phyloP scores from a whole-genome alignment of 2,797 vertebrate genomes.

The Chaenodraco wilsoni region DNA sequence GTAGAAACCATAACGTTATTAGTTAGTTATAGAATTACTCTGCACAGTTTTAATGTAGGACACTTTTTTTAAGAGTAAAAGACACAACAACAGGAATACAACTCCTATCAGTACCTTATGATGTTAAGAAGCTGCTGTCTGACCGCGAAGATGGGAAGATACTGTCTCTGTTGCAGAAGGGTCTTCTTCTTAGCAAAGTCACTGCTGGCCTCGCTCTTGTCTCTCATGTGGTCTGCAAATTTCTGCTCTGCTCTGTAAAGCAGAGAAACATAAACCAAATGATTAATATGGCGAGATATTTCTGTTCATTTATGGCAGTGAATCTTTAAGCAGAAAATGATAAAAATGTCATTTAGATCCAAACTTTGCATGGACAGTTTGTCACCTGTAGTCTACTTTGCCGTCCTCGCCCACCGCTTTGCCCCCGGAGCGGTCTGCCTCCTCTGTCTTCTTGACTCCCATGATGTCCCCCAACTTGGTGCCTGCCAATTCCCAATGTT shows the following conservation, averaged over 20 bases:
- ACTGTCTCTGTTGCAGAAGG: conserved; percentile 95
- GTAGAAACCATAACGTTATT: conserved; percentile 4
- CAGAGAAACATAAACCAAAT: conserved; percentile 1
- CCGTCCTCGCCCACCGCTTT: conserved; percentile 91
- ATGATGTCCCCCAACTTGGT: conserved; percentile 98
- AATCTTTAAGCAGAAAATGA: background rate
- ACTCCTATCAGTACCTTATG: conserved; percentile 85
- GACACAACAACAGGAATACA: background rate
- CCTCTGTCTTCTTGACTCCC: conserved; percentile 96
- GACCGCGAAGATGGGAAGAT: conserved; percentile 96
- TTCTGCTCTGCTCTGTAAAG: conserved; percentile 92
- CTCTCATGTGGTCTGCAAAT: conserved; percentile 98
- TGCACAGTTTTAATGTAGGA: conserved; percentile 4
- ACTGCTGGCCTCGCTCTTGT: conserved; percentile 94
- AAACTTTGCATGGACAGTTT: background rate
- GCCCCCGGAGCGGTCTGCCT: conserved; percentile 77
- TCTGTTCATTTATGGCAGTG: background rate
- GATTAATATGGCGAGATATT: background rate
- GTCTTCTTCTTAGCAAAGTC: conserved; percentile 98
- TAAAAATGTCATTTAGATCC: background rate
- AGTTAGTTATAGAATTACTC: background rate
- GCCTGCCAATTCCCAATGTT: conserved; percentile 98
- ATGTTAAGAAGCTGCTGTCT: conserved; percentile 97
- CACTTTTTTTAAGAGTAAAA: background rate
- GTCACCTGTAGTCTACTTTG: conserved; percentile 95